Evolutionary conservation across 2,888 invertebrate species (phyloP), one percentile per base, ranked within the genome.

Genomic region (Apantesis nais): DNA sequence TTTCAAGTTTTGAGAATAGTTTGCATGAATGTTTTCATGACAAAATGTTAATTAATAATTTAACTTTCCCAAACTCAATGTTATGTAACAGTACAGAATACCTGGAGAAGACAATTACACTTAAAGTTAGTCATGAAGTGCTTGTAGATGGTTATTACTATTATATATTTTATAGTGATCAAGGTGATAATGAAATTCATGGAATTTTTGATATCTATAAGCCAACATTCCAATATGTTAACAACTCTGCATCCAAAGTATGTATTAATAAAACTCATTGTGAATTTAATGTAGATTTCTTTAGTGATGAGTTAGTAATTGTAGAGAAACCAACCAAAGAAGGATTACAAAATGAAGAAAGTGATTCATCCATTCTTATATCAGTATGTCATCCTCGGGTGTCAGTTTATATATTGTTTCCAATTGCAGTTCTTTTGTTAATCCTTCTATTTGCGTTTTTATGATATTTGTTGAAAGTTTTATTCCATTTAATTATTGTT

Each of bases 121-220:
- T 93, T 14, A 94, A 93, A 88, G 96, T 97, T 0, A 96, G 95
- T 71, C 97, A 98, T 83, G 96, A 97, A 78, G 97, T 98, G 37
- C 93, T 96, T 55, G 95, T 96, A 67, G 97, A 98, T 86, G 98
- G 98, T 12, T 98, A 98, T 91, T 98, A 98, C 88, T 98, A 98
- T 91, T 98, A 98, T 83, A 98, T 98, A 80, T 98, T 98, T 91
- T 98, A 98, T 86, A 98, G 97, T 83, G 98, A 98, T 88, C 98
- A 98, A 91, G 98, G 97, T 16, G 96, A 95, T 65, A 98, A 98
- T 90, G 97, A 97, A 85, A 97, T 98, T 82, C 97, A 98, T 90
- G 97, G 97, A 11, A 96, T 97, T 75, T 98, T 98, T 88, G 97
- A 98, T 92, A 97, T 98, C 85, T 97, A 97, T 84, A 98, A 98